phyloP scores from a whole-genome alignment of 2,113 vertebrate genomes.

The Mus musculus region DNA sequence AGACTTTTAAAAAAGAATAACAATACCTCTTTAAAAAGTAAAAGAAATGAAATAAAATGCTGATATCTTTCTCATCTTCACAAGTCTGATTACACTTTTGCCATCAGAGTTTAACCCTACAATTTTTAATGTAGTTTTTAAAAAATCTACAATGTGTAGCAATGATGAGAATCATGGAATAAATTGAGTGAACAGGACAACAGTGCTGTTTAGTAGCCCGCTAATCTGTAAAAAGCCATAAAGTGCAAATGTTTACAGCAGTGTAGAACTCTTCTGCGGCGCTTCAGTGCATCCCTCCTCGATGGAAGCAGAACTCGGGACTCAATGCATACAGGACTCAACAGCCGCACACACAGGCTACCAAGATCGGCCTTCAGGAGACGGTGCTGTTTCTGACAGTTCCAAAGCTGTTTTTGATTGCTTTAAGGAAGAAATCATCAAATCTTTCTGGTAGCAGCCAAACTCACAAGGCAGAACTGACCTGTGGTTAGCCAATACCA shows the following conservation, averaged over 20 bases:
- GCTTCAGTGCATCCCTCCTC: conserved; percentile 83
- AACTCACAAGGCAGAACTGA: conserved; percentile 62
- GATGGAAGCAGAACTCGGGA: conserved; percentile 86
- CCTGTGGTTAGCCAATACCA: conserved; percentile 66
- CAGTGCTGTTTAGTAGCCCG: conserved; percentile 82
- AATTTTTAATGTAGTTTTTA: conserved; percentile 5
- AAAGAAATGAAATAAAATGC: neutral
- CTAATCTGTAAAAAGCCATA: conserved; percentile 79
- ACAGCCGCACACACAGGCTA: conserved; percentile 79
- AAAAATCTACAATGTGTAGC: neutral
- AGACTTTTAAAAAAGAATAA: too few species aligned
- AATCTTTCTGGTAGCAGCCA: conserved; percentile 66
- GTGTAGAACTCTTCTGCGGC: conserved; percentile 85
- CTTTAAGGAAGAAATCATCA: conserved; percentile 80
- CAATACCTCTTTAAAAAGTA: neutral
- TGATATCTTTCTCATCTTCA: neutral
- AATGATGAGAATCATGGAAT: conserved; percentile 56
- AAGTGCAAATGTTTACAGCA: conserved; percentile 82
- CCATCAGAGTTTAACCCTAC: conserved; percentile 74
- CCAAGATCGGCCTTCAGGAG: conserved; percentile 84
- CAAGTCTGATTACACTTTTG: conserved; percentile 50
- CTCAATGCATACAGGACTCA: conserved; percentile 70
- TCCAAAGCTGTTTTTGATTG: conserved; percentile 80
- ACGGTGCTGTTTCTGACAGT: conserved; percentile 79
- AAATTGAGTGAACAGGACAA: conserved; percentile 76